Percentiles rank a stretch among this genome's conserved stretches.
Conservation (phyloP, 30 jellyfish, hydroid and myxozoan species). For the Hydra vulgaris region DNA sequence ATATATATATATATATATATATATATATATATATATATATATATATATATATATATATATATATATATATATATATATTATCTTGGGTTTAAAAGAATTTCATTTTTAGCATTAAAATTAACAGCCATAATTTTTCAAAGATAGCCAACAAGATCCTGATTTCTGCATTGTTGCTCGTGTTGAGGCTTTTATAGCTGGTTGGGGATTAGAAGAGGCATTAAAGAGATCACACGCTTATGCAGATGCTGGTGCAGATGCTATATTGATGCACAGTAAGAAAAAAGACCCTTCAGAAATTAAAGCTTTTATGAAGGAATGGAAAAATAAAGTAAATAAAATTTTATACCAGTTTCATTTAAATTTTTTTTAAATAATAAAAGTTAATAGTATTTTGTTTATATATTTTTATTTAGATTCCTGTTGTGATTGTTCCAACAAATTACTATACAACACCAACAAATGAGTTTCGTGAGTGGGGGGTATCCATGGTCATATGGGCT, state of each 20-base stretch:
- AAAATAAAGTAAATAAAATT: constrained; percentile 49
- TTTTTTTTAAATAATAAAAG: too few relatives aligned
- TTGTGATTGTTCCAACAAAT: constrained; percentile 82
- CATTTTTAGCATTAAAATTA: too few relatives aligned
- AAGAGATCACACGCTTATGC: constrained; percentile 77
- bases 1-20: too few relatives aligned
- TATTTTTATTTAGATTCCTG: constrained; percentile 56
- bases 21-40: too few relatives aligned
- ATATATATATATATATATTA: too few relatives aligned
- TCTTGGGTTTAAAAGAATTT: too few relatives aligned
- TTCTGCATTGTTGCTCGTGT: constrained; percentile 95
- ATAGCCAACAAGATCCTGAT: constrained; percentile 79
- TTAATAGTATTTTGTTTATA: too few relatives aligned
- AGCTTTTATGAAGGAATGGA: constrained; percentile 79
- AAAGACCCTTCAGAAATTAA: constrained; percentile 77
- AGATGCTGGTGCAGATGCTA: constrained; percentile 97
- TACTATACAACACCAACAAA: constrained; percentile 86
- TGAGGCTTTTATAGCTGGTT: constrained; percentile 92
- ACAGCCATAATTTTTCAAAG: constrained; percentile 32
- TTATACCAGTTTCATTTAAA: too few relatives aligned
- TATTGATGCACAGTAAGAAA: constrained; percentile 81
- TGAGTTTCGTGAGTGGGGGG: constrained; percentile 79
- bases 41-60: too few relatives aligned
- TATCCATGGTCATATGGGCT: constrained; percentile 88
- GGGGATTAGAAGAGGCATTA: constrained; percentile 91